A percentile compares a stretch with the other conserved stretches of the same genome.
Evolutionary conservation across 2,113 vertebrate genomes (phyloP).

Genomic region (Macrotis lagotis): DNA sequence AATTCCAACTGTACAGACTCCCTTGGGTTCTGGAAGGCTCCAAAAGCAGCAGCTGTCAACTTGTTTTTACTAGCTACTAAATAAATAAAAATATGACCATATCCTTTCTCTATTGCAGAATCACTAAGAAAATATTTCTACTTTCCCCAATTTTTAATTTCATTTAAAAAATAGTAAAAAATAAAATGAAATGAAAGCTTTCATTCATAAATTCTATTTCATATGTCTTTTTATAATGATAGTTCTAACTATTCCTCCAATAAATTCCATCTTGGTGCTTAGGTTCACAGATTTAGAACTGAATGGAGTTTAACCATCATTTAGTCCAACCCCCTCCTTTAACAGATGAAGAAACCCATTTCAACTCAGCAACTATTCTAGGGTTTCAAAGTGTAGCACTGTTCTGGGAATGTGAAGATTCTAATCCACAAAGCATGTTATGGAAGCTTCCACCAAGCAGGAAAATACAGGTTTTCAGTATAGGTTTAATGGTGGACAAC

Average conservation of each 20-base stretch:
- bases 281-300: no score
- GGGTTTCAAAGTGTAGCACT: background rate
- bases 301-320: background rate
- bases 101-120: constrained; percentile 8
- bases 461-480: background rate
- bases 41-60: constrained; percentile 27
- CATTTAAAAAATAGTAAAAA: background rate
- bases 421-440: background rate
- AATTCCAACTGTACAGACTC: background rate
- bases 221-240: background rate
- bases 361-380: background rate
- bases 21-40: constrained; percentile 6
- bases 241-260: background rate
- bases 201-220: background rate
- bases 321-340: background rate
- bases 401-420: background rate
- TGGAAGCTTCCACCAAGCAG: background rate
- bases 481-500: background rate
- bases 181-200: background rate
- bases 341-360: background rate
- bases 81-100: constrained; percentile 30
- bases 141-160: constrained; percentile 14
- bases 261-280: no score
- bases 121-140: background rate
- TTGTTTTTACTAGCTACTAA: constrained; percentile 56